Conservation (phyloP, 2,888 invertebrate species). For the Oasisia sp. region DNA sequence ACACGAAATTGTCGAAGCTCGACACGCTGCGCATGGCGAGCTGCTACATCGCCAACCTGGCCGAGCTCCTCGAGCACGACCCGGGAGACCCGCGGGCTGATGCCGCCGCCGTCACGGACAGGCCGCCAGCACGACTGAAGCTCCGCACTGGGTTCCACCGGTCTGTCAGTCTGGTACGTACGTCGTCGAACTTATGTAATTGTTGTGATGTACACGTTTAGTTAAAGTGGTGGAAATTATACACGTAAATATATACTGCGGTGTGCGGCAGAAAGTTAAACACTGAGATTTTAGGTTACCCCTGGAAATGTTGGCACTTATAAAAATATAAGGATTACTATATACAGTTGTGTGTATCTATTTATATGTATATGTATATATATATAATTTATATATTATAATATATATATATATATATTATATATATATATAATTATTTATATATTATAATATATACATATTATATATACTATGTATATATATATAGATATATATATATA, state of each 20-base stretch:
- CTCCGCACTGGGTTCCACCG: background rate
- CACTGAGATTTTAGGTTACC: background rate
- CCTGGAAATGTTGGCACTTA: too few species aligned
- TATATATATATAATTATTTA: too few species aligned
- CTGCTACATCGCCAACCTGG: conserved; percentile 90
- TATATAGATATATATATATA: too few species aligned
- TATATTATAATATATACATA: too few species aligned
- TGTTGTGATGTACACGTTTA: background rate
- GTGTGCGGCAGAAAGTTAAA: background rate
- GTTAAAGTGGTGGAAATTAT: background rate
- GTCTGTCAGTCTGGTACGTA: conserved; percentile 6
- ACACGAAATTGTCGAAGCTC: conserved; percentile 93
- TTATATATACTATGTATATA: too few species aligned
- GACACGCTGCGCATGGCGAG: conserved; percentile 92
- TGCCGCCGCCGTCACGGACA: background rate
- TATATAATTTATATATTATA: too few species aligned
- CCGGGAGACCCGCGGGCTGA: conserved; percentile 20
- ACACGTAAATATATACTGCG: background rate
- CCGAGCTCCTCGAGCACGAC: conserved; percentile 40
- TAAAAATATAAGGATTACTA: too few species aligned
- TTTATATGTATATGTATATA: too few species aligned
- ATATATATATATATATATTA: too few species aligned
- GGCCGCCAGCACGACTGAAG: background rate
- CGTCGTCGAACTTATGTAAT: background rate
- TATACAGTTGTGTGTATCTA: too few species aligned